Evolutionary conservation across 1,140 invertebrate genomes (phyloP).

Genomic region (Euura lappo): DNA sequence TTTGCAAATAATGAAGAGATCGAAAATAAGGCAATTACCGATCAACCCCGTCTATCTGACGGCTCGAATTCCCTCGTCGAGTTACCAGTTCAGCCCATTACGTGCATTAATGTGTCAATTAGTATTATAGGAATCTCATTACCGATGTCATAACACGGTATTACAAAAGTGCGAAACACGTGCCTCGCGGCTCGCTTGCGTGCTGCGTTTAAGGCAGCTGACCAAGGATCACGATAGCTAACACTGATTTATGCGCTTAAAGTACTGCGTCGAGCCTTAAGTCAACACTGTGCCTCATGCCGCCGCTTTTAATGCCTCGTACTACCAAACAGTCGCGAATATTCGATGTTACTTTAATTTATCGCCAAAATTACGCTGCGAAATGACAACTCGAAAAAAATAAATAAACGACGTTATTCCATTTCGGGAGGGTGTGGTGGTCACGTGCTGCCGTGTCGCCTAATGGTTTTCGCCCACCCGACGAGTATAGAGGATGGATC

Average conservation of each 20-base stretch:
- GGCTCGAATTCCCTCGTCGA: not conserved
- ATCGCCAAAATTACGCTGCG: conserved; percentile 6
- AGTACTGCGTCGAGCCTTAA: not conserved
- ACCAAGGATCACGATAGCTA: not conserved
- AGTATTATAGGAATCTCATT: not conserved
- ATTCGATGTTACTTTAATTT: too few species aligned
- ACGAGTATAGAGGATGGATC: not conserved
- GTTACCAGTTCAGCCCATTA: not conserved
- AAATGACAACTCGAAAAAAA: not conserved
- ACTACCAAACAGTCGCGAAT: too few species aligned
- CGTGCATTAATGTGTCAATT: not conserved
- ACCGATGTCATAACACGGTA: not conserved
- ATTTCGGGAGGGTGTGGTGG: not conserved
- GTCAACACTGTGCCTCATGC: too few species aligned
- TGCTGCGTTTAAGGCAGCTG: too few species aligned
- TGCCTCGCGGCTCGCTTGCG: not conserved
- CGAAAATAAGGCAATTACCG: too few species aligned
- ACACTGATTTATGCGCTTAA: not conserved
- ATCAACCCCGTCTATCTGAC: not conserved
- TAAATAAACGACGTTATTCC: not conserved
- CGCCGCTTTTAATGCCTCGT: too few species aligned
- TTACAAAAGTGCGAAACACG: conserved; percentile 2
- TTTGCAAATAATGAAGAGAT: too few species aligned
- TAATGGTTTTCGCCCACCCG: not conserved
- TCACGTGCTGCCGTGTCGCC: not conserved